Evolutionary conservation across 2,797 vertebrate species (phyloP).

Genomic region (Eospalax fontanierii): DNA sequence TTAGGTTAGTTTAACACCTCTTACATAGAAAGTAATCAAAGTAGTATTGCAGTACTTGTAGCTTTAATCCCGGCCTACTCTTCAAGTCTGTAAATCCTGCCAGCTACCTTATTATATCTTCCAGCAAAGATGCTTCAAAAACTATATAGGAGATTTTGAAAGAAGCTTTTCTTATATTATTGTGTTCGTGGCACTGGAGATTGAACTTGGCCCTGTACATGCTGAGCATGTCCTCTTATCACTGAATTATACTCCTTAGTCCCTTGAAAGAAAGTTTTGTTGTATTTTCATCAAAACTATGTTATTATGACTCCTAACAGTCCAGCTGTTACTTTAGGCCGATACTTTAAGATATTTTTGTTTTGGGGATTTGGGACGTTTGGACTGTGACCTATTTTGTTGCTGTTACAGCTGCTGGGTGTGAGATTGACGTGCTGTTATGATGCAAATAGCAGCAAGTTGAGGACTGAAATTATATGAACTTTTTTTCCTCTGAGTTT

Average conservation of each 20-base stretch:
- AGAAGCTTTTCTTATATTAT: neutral
- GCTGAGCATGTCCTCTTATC: neutral
- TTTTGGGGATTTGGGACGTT: neutral
- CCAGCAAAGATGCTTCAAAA: neutral
- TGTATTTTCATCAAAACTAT: neutral
- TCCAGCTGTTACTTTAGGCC: neutral
- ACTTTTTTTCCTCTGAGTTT: neutral
- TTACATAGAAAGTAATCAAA: neutral
- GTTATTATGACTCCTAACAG: neutral
- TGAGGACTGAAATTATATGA: neutral
- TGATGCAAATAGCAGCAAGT: neutral
- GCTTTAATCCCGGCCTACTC: neutral
- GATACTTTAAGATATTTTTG: neutral
- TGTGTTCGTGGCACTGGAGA: neutral
- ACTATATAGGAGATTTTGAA: neutral
- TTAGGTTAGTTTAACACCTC: neutral
- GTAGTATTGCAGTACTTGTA: neutral
- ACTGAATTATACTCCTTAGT: neutral
- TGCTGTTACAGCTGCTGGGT: too few species aligned
- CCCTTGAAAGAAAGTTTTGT: neutral
- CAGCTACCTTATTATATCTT: neutral
- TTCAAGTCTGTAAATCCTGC: neutral
- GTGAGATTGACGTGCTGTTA: neutral
- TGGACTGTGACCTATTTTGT: neutral
- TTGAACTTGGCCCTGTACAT: neutral